These are phyloP conservation scores for Porites cylindrica DNA, from an alignment of 92 coral and sea anemone genomes.

Conservation along the genomic window DNA sequence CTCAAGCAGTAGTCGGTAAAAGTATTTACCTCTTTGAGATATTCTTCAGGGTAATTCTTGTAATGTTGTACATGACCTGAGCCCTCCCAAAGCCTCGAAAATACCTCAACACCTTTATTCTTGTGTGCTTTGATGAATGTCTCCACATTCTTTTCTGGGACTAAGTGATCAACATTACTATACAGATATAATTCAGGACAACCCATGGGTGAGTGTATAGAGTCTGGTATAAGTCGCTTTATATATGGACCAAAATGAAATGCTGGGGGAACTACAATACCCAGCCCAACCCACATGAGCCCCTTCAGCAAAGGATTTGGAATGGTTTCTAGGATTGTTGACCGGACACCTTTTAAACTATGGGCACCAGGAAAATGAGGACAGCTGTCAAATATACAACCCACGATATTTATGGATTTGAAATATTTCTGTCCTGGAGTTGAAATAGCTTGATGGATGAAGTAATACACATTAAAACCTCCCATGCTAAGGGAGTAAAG, in stretches of 20 bases:
- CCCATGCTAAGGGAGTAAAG: constrained; percentile 81
- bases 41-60: constrained; percentile 85
- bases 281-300: constrained; percentile 76
- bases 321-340: constrained; percentile 77
- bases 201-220: constrained; percentile 51
- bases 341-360: constrained; percentile 76
- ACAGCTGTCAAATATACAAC: constrained; percentile 97
- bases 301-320: constrained; percentile 72
- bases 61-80: constrained; percentile 92
- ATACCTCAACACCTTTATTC: constrained; percentile 66
- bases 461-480: constrained; percentile 73
- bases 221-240: constrained; percentile 68
- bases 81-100: constrained; percentile 77
- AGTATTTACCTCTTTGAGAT: constrained; percentile 59
- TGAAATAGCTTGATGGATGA: constrained; percentile 70
- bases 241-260: constrained; percentile 48
- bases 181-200: constrained; percentile 80
- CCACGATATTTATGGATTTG: constrained; percentile 72
- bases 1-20: constrained; percentile 80
- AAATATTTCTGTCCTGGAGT: constrained; percentile 61
- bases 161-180: constrained; percentile 79
- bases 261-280: constrained; percentile 58
- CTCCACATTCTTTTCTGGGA: constrained; percentile 74
- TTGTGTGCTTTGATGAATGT: constrained; percentile 66
- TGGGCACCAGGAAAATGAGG: constrained; percentile 81